Conservation (phyloP, 2,888 invertebrate genomes). For the Epinotia brunnichana region DNA sequence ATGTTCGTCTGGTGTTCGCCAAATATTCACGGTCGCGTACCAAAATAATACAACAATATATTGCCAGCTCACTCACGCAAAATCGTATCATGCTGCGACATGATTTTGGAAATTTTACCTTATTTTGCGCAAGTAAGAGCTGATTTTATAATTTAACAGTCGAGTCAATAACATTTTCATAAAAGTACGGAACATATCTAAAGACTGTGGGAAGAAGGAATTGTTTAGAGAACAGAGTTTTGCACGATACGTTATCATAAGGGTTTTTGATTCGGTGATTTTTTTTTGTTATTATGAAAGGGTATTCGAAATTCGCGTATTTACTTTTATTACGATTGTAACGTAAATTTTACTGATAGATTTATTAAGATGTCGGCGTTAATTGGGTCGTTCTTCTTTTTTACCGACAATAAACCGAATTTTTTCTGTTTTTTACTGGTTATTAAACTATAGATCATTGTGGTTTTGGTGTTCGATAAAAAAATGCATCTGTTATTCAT, state of each 20-base stretch:
- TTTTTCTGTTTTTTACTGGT: too few relatives aligned
- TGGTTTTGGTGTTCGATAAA: too few relatives aligned
- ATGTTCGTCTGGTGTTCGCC: constrained; percentile 40
- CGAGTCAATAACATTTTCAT: not conserved
- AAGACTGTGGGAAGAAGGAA: not conserved
- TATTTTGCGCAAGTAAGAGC: not conserved
- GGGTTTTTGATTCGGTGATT: not conserved
- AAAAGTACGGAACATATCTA: not conserved
- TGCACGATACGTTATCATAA: not conserved
- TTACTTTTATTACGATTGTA: not conserved
- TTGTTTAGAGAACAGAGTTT: not conserved
- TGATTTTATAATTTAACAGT: not conserved
- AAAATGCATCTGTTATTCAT: too few relatives aligned
- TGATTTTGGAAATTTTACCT: constrained; percentile 6
- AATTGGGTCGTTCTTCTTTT: too few relatives aligned
- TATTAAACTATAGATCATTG: too few relatives aligned
- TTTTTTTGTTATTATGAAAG: constrained; percentile 1
- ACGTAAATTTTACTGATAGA: not conserved
- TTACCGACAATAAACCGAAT: too few relatives aligned
- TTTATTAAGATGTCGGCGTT: not conserved
- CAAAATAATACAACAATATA: constrained; percentile 39
- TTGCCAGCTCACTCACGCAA: constrained; percentile 46
- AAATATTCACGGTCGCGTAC: constrained; percentile 42
- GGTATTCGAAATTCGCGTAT: not conserved
- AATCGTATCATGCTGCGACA: not conserved